phyloP scores from a whole-genome alignment of 2,888 invertebrate species.

The Xylota sylvarum region DNA sequence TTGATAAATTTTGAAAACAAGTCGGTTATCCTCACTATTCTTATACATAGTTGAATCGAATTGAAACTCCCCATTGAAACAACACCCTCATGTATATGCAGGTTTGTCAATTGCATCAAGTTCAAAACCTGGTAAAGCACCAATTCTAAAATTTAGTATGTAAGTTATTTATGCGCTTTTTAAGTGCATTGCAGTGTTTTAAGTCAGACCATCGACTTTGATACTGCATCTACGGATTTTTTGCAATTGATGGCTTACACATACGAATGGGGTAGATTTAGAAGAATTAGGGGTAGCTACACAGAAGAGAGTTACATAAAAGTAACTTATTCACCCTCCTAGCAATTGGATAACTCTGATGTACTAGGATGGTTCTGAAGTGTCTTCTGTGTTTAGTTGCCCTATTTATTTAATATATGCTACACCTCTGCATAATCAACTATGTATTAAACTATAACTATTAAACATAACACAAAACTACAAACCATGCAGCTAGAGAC shows the following conservation, averaged over 20 bases:
- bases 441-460: too few species aligned
- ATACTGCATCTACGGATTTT: too few species aligned
- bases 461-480: too few species aligned
- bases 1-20: too few species aligned
- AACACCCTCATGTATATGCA: not conserved
- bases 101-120: not conserved
- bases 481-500: too few species aligned
- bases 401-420: too few species aligned
- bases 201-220: not conserved
- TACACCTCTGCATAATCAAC: too few species aligned
- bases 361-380: not conserved
- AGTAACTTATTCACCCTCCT: conserved; percentile 23
- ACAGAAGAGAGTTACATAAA: conserved; percentile 25
- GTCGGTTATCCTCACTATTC: too few species aligned
- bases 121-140: conserved; percentile 1
- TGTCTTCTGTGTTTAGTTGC: not conserved
- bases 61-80: too few species aligned
- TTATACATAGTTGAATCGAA: too few species aligned
- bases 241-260: too few species aligned
- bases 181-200: not conserved
- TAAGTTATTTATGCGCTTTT: not conserved
- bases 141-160: not conserved
- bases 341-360: not conserved
- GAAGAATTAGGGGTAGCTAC: not conserved
- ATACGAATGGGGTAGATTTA: too few species aligned